A percentile compares a stretch with the other conserved stretches of the same genome.
Evolutionary conservation across 2,797 vertebrate species (phyloP).

Genomic region (Vespertilio murinus): DNA sequence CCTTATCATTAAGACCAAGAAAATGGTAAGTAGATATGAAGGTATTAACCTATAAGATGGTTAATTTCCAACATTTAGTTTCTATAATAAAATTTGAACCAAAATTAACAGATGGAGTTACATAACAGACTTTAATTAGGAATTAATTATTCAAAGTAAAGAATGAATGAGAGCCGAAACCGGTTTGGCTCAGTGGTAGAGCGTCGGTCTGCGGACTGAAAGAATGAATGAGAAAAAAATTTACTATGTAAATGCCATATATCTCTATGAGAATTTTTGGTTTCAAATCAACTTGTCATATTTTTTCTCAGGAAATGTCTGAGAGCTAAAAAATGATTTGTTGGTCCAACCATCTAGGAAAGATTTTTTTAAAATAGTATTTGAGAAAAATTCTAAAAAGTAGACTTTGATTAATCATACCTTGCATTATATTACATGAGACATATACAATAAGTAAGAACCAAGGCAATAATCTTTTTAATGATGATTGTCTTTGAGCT

Average conservation of each 20-base stretch:
- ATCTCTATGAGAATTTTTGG: background rate
- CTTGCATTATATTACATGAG: background rate
- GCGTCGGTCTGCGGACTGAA: too few species aligned
- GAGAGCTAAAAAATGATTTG: background rate
- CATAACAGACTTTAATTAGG: background rate
- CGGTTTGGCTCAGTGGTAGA: too few species aligned
- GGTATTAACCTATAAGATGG: background rate
- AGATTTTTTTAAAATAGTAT: background rate
- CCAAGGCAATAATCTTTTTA: background rate
- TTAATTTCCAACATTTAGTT: conserved; percentile 14
- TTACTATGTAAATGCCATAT: background rate
- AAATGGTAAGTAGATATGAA: background rate
- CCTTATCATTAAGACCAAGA: background rate
- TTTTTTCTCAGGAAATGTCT: background rate
- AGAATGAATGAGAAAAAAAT: background rate
- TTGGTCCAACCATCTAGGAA: background rate
- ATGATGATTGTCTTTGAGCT: background rate
- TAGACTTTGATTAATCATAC: background rate
- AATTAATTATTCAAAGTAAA: conserved; percentile 17
- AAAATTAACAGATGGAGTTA: background rate
- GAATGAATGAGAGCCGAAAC: background rate
- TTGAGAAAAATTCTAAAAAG: background rate
- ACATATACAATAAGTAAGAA: background rate
- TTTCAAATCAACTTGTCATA: conserved; percentile 19
- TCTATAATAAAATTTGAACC: background rate